Evolutionary conservation across 2,113 vertebrate species (phyloP), one percentile per base, ranked within the genome.

Genomic region (Reinhardtius hippoglossoides): DNA sequence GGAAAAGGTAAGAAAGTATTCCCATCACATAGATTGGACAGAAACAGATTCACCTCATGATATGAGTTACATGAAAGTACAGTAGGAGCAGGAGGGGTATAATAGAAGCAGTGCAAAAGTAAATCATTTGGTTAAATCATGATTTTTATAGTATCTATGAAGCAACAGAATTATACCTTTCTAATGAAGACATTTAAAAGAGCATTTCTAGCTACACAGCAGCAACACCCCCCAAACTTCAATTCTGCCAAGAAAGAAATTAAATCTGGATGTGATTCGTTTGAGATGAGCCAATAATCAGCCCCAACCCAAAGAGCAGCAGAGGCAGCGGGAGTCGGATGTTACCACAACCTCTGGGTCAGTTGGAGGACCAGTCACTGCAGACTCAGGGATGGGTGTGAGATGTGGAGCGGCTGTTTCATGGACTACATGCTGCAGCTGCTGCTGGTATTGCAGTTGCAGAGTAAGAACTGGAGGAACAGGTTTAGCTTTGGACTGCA

Each of bases 331-430:
- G 71, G 71, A 82, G 63, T 61, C 61, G 37, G 68, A 71, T 77
- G 84, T 95, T 95, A 95, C 94, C 94, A 80, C 87, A 58, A 80
- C 84, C 75, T 93, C 90, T 60, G 80, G 81, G 44, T 81, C 87
- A 71, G 67, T 78, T 80, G 74, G 83, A 70, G 88, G 62, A 78
- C 70, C 79, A 81, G 69, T 27, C 18, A 81, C 74, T 63, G 87
- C 67, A 57, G 84, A 85, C 81, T 93, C 91, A 0, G 89, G 90
- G 67, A 93, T 91, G 61, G 89, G 70, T 42, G 76, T 82, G 57
- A 92, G 88, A 80, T 83, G 85, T 46, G 71, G 40, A 67, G 81
- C 72, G 71, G 89, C 35, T 18, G 66, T 71, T 80, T 92, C 87
- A 74, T 80, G 79, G 70, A 76, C 64, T 71, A 88, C 74, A 84